Evolutionary conservation across 2,888 invertebrate species (phyloP).

Genomic region (Prenolepis imparis): DNA sequence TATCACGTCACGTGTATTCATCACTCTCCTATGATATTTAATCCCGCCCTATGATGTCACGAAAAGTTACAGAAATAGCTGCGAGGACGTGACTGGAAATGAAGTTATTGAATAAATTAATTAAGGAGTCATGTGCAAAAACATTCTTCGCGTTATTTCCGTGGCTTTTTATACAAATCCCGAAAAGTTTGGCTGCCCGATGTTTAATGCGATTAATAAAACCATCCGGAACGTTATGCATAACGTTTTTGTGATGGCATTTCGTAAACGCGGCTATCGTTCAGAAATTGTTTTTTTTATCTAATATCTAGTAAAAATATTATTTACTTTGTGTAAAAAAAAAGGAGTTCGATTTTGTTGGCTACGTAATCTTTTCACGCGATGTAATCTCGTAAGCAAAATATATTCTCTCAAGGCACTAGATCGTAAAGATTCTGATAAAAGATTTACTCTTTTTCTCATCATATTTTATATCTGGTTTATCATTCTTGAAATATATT

Average conservation of each 20-base stretch:
- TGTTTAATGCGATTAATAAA: conserved; percentile 5
- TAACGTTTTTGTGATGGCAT: conserved; percentile 24
- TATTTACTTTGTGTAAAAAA: conserved; percentile 14
- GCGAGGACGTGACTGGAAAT: background rate
- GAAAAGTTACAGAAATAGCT: background rate
- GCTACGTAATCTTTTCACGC: background rate
- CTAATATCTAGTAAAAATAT: conserved; percentile 31
- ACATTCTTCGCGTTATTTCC: background rate
- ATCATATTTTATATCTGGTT: conserved; percentile 26
- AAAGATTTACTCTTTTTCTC: background rate
- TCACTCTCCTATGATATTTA: conserved; percentile 4
- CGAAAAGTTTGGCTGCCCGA: conserved; percentile 14
- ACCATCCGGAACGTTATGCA: conserved; percentile 9
- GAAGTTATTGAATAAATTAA: conserved; percentile 35
- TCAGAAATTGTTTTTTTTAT: background rate
- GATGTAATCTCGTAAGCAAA: background rate
- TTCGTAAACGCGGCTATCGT: background rate
- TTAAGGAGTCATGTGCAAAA: conserved; percentile 12
- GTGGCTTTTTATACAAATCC: conserved; percentile 11
- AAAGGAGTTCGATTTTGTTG: conserved; percentile 11
- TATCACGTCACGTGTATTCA: background rate
- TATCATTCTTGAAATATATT: background rate
- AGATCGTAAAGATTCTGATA: conserved; percentile 6
- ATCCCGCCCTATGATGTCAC: conserved; percentile 1
- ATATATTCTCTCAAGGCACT: background rate